Evolutionary conservation across 1,140 invertebrate genomes (phyloP), one percentile per base, ranked within the genome.

Genomic region (Rhopalosiphum padi): DNA sequence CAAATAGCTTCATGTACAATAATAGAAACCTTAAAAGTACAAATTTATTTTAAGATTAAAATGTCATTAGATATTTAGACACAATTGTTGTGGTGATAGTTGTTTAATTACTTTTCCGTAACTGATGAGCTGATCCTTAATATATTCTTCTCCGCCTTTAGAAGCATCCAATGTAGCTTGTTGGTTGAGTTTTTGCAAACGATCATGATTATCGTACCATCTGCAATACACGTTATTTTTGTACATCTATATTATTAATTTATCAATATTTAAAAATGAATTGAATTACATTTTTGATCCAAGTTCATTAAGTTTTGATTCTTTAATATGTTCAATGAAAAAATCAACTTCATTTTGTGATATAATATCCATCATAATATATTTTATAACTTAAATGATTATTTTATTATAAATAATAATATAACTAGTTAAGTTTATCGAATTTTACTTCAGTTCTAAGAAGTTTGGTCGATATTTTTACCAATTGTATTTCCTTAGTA

Each of bases 201-300:
- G 96, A 94, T 97, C 97, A 94, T 98, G 97, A 95, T 96, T 97
- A 94, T 98, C 97, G 82, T 97, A 95, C 97, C 97, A 98, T 37
- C 93, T 94, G 35, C 15, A 94, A 94, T 2, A 92, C 1, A 51
- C 90, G 18, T 11, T 83, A n/a, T 48, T n/a, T 87, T 35, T 88
- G n/a, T 11, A 35, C 1, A 48, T n/a, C 0, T 30, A 60, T 30
- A 60, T 25, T n/a, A 1, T 41, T 41, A 41, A 41, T 41, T 41
- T 55, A 15, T 11, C 11, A 25, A 37, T 53, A 51, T 51, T 89
- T 53, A 51, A 90, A 83, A 51, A 46, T 11, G 8, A 77, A n/a
- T 30, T 77, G 1, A 87, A 53, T 88, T 93, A 93, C 91, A 23
- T 86, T 93, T 93, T 93, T 43, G 91, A 53, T 30, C 91, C 91